Percentiles rank a stretch among this genome's conserved stretches.
phyloP scores from a whole-genome alignment of 2,888 invertebrate genomes.

The Euplagia quadripunctaria region DNA sequence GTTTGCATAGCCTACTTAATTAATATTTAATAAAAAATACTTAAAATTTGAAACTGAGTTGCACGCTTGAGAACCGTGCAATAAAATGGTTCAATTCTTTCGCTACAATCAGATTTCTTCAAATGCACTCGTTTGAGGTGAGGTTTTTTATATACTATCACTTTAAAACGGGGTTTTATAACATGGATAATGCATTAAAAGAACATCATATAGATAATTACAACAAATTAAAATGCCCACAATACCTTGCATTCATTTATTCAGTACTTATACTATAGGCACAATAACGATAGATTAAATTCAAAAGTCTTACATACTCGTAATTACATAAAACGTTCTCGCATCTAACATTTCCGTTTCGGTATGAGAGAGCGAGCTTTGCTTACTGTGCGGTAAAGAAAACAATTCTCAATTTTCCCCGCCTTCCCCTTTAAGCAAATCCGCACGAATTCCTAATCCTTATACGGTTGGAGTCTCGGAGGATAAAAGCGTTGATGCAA shows the following conservation, averaged over 20 bases:
- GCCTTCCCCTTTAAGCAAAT: slow-evolving; percentile 80
- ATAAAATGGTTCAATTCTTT: too few species aligned
- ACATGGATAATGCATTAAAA: too few species aligned
- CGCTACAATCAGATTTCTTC: too few species aligned
- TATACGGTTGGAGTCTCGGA: slow-evolving; percentile 72
- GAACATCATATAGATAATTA: not conserved
- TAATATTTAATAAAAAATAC: too few species aligned
- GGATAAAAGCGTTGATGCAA: slow-evolving; percentile 67
- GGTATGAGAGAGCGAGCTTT: slow-evolving; percentile 61
- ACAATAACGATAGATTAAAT: slow-evolving; percentile 49
- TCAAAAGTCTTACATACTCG: slow-evolving; percentile 50
- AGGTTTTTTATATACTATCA: too few species aligned
- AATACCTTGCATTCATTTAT: too few species aligned
- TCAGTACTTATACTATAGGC: slow-evolving; percentile 22
- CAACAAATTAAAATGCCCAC: not conserved
- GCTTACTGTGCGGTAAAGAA: slow-evolving; percentile 72
- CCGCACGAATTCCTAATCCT: slow-evolving; percentile 81
- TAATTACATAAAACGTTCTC: slow-evolving; percentile 64
- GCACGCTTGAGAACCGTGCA: too few species aligned
- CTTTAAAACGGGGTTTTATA: too few species aligned
- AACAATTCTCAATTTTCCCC: slow-evolving; percentile 81
- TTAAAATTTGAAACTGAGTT: too few species aligned
- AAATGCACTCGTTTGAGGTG: too few species aligned
- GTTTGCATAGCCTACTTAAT: not conserved
- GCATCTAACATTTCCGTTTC: slow-evolving; percentile 66